A percentile compares a stretch with the other conserved stretches of the same genome.
Conservation (phyloP, 1,140 invertebrate species). For the Zaprionus camerounensis region DNA sequence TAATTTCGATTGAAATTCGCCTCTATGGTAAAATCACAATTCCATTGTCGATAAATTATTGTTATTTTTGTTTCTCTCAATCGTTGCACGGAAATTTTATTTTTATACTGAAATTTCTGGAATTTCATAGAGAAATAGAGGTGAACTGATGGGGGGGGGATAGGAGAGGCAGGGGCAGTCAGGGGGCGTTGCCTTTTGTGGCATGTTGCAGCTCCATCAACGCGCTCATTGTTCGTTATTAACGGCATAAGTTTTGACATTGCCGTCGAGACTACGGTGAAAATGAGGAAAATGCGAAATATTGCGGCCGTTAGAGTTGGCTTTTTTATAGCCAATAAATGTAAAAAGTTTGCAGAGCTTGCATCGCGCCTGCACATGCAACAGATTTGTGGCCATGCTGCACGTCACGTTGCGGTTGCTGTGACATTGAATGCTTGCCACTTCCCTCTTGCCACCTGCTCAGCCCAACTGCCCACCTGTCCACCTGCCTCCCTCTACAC, state of each 20-base stretch:
- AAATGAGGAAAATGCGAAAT: conserved; percentile 31
- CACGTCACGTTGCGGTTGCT: conserved; percentile 29
- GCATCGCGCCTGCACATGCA: conserved; percentile 47
- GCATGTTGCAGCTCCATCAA: conserved; percentile 26
- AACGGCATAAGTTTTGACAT: conserved; percentile 61
- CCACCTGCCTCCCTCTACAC: background rate
- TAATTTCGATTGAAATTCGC: background rate
- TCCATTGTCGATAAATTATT: conserved; percentile 12
- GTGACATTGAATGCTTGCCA: background rate
- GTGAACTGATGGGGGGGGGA: background rate
- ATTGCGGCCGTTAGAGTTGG: conserved; percentile 40
- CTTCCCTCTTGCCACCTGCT: conserved; percentile 29
- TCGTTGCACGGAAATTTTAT: conserved; percentile 15
- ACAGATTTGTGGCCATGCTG: conserved; percentile 44
- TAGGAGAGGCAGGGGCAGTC: background rate
- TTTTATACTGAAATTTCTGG: conserved; percentile 12
- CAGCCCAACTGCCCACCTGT: background rate
- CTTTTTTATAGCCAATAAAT: conserved; percentile 74
- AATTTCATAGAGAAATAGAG: background rate
- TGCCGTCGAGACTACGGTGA: conserved; percentile 37
- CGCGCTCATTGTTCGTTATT: conserved; percentile 29
- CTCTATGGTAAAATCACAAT: background rate
- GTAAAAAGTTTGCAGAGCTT: conserved; percentile 50
- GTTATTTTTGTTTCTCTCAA: conserved; percentile 30
- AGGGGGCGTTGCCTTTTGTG: background rate